Base-by-base conservation (phyloP, 2,888 invertebrate species). In the Rhagium mordax region DNA sequence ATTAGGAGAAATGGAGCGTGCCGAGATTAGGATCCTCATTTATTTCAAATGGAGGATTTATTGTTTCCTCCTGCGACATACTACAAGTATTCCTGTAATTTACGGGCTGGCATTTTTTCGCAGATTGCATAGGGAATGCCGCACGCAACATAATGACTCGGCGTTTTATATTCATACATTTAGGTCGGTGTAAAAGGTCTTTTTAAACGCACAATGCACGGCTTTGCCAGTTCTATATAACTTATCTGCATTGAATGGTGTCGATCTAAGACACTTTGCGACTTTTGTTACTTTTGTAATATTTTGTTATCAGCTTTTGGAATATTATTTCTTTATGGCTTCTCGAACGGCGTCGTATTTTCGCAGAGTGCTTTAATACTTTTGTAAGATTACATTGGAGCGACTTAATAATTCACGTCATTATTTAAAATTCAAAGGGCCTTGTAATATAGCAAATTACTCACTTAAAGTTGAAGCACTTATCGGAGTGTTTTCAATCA, bases 1-100 rank as follows among this genome's bases (percentile, higher is more conserved):
- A 86, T 85, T 85, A 83, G 80, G 81, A 77, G 85, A 84, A 86
- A 85, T 85, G 85, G 85, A 84, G 84, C 83, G 85, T 85, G 83
- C 80, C 74, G 74, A 85, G 85, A 86, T 86, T 85, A 85, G 84
- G 83, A 81, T 83, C 81, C 82, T 79, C 77, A 76, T 82, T 78
- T 78, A 78, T 83, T 82, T 81, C 75, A 72, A 78, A 78, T 71
- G 49, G 62, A 69, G 72, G 68, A 76, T 78, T 79, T 79, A 78
- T 79, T 71, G 71, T 72, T 70, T 74, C 67, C 68, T 55, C 48
- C 48, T 57, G 64, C 70, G 49, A 71, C 70, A 16, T 24, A 21
- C 21, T 15, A 24, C 16, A 24, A 61, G 61, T 18, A 21, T 27
- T 24, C 24, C 0, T 10, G 57, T 57, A 57, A 57, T 57, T 57